These are phyloP conservation scores for Acromyrmex charruanus DNA, from an alignment of 1,140 invertebrate genomes.

Conservation along the genomic window DNA sequence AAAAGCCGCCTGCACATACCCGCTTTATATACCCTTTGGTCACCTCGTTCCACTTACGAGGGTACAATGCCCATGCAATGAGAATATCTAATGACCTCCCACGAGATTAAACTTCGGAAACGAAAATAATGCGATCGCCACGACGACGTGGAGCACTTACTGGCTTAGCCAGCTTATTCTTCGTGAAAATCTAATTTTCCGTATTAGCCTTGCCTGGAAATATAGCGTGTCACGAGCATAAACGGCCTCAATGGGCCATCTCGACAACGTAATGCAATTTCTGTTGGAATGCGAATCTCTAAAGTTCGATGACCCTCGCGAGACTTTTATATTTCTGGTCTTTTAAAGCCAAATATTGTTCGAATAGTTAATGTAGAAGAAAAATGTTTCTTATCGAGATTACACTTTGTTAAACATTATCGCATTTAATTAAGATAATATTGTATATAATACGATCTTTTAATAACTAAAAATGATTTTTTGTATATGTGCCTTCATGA, in stretches of 20 bases:
- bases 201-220: constrained; percentile 38
- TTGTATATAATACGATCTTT: not conserved
- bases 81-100: constrained; percentile 58
- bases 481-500: not conserved
- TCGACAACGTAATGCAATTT: constrained; percentile 29
- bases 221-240: constrained; percentile 12
- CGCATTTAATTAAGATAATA: not conserved
- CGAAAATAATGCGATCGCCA: constrained; percentile 49
- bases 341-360: constrained; percentile 8
- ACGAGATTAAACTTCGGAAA: constrained; percentile 55
- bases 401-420: not conserved
- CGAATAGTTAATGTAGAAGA: not conserved
- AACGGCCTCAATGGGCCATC: constrained; percentile 32
- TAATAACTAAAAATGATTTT: constrained; percentile 27
- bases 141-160: constrained; percentile 25
- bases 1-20: constrained; percentile 17
- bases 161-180: constrained; percentile 17
- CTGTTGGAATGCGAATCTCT: constrained; percentile 11
- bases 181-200: constrained; percentile 56
- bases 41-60: constrained; percentile 49
- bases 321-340: constrained; percentile 25
- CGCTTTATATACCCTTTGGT: constrained; percentile 52
- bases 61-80: constrained; percentile 44
- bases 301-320: constrained; percentile 9
- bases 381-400: not conserved